These are phyloP conservation scores for Drosophila seguyi DNA, from an alignment of 1,140 invertebrate genomes.

Conservation along the genomic window DNA sequence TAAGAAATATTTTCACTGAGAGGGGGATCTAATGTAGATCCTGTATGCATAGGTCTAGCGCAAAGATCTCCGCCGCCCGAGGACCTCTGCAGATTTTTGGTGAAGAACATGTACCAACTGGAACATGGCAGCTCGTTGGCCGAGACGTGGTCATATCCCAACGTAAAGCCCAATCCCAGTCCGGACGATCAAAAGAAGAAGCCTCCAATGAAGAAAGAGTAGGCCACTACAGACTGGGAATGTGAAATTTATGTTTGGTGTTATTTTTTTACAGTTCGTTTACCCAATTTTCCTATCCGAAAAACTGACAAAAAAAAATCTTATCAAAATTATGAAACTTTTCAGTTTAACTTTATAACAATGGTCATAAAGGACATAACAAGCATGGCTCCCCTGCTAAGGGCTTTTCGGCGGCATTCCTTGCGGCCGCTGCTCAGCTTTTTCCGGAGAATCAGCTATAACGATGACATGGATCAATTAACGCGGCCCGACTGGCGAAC, in stretches of 20 bases:
- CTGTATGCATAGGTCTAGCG: slow-evolving; percentile 88
- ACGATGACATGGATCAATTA: slow-evolving; percentile 5
- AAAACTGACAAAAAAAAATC: not conserved
- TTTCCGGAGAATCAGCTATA: not conserved
- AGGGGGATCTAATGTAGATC: too few relatives aligned
- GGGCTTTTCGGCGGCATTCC: too few relatives aligned
- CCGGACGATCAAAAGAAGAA: not conserved
- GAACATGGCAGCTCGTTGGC: slow-evolving; percentile 89
- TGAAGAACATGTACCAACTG: slow-evolving; percentile 91
- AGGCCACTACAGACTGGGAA: slow-evolving; percentile 1
- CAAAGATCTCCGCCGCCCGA: slow-evolving; percentile 90
- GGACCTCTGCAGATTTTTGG: slow-evolving; percentile 90
- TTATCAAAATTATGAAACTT: not conserved
- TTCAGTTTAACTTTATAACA: not conserved
- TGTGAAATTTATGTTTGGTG: not conserved
- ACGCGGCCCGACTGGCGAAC: slow-evolving; percentile 15
- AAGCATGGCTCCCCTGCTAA: not conserved
- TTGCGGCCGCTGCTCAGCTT: not conserved
- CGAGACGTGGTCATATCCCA: slow-evolving; percentile 47
- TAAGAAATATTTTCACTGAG: slow-evolving; percentile 82
- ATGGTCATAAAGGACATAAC: not conserved
- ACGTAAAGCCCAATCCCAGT: slow-evolving; percentile 15
- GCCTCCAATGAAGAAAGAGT: slow-evolving; percentile 8
- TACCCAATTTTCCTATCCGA: not conserved
- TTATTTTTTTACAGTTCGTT: not conserved